Percentiles rank a stretch among this genome's conserved stretches.
These are phyloP conservation scores for Athene noctua DNA, from an alignment of 2,113 vertebrate species.

Conservation along the genomic window DNA sequence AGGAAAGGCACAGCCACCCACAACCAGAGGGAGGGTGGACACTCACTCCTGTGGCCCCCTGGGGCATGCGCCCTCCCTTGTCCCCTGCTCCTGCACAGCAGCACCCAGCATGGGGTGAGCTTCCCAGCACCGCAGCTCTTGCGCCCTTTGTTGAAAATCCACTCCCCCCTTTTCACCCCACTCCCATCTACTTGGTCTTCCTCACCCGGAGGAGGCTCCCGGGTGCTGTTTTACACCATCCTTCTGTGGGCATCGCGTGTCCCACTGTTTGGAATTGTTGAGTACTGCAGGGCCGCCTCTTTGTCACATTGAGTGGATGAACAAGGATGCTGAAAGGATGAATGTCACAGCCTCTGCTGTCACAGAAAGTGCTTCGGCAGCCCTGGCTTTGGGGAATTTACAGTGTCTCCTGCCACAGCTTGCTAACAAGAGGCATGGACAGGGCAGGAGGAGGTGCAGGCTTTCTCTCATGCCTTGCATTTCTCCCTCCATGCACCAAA, in stretches of 20 bases:
- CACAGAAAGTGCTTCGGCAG: not conserved
- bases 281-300: not conserved
- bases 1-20: not conserved
- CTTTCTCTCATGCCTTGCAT: not conserved
- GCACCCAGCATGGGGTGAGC: fast-evolving
- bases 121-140: fast-evolving
- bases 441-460: not conserved
- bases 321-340: not conserved
- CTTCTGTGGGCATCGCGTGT: not conserved
- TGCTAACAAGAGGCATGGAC: not conserved
- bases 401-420: not conserved
- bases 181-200: not conserved
- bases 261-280: not conserved
- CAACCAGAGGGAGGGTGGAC: not conserved
- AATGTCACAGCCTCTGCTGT: not conserved
- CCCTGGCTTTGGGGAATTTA: not conserved
- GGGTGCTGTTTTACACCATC: not conserved
- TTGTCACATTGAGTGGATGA: not conserved
- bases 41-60: fast-evolving
- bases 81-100: not conserved
- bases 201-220: not conserved
- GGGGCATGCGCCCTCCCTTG: not conserved
- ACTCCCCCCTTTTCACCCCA: not conserved
- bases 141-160: fast-evolving
- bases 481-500: not conserved